Conservation (phyloP, 2,797 vertebrate genomes). For the Rhadinocentrus ornatus region DNA sequence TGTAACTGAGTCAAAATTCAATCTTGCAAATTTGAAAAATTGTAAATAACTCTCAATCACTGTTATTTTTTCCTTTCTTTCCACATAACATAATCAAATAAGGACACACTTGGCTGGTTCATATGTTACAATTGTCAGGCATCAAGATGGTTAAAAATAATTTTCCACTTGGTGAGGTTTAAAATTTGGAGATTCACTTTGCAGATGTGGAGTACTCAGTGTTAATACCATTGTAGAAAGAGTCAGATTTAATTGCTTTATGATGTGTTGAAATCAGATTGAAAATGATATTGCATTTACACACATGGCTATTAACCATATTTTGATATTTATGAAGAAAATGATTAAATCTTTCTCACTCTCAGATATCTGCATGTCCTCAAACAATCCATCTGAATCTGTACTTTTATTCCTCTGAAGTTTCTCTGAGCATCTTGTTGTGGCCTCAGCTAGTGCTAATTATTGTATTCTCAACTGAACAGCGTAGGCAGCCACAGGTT, state of each 20-base stretch:
- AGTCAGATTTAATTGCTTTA: not conserved
- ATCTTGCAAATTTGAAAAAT: not conserved
- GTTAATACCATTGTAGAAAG: slow-evolving; percentile 11
- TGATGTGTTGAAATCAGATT: slow-evolving; percentile 21
- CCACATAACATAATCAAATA: slow-evolving; percentile 1
- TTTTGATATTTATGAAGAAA: slow-evolving; percentile 8
- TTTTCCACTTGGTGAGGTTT: not conserved
- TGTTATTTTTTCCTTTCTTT: not conserved
- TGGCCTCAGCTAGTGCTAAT: slow-evolving; percentile 66
- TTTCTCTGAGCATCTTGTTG: slow-evolving; percentile 48
- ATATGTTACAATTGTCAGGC: slow-evolving; percentile 17
- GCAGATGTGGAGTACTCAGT: not conserved
- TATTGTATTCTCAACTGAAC: slow-evolving; percentile 69
- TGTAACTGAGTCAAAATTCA: not conserved
- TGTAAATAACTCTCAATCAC: not conserved
- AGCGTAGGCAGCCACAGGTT: slow-evolving; percentile 73
- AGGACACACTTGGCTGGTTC: slow-evolving; percentile 5
- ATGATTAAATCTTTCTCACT: slow-evolving; percentile 7
- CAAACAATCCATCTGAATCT: slow-evolving; percentile 34
- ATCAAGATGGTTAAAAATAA: slow-evolving; percentile 2
- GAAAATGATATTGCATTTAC: slow-evolving; percentile 4
- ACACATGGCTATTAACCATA: not conserved
- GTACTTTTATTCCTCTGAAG: slow-evolving; percentile 16
- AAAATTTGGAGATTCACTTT: slow-evolving; percentile 15
- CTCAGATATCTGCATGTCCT: slow-evolving; percentile 14